Conservation (phyloP, 2,797 vertebrate genomes). For the Mallotus villosus region DNA sequence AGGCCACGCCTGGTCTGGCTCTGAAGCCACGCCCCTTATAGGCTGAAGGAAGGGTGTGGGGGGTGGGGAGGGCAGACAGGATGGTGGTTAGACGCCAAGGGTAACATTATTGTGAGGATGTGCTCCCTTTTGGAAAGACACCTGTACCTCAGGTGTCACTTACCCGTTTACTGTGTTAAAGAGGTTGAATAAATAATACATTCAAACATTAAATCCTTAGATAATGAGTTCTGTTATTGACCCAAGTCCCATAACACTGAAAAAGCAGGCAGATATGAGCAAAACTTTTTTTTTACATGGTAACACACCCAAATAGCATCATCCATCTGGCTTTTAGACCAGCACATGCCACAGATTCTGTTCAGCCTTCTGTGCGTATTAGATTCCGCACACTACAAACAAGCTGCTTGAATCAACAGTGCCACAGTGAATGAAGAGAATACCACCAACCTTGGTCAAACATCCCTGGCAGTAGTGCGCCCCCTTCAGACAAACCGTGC, state of each 20-base stretch:
- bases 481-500: slow-evolving; percentile 86
- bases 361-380: neutral
- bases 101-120: too few relatives aligned
- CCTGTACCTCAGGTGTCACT: too few relatives aligned
- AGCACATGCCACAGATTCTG: neutral
- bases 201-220: neutral
- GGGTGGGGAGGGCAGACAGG: neutral
- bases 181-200: neutral
- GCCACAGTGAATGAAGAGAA: slow-evolving; percentile 36
- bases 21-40: slow-evolving; percentile 75
- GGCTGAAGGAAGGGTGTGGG: slow-evolving; percentile 65
- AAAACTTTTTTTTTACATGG: neutral
- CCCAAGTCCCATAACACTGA: neutral
- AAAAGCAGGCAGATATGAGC: neutral
- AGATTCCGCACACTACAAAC: neutral
- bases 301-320: neutral
- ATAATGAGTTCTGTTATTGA: neutral
- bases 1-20: slow-evolving; percentile 86
- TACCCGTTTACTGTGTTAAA: neutral
- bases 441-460: slow-evolving; percentile 90
- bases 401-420: neutral
- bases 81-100: neutral
- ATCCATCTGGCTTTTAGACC: neutral
- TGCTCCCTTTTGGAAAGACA: too few relatives aligned
- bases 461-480: slow-evolving; percentile 90